Evolutionary conservation across 1,140 invertebrate species (phyloP), one percentile per base, ranked within the genome.

Genomic region (Lepidurus apus): DNA sequence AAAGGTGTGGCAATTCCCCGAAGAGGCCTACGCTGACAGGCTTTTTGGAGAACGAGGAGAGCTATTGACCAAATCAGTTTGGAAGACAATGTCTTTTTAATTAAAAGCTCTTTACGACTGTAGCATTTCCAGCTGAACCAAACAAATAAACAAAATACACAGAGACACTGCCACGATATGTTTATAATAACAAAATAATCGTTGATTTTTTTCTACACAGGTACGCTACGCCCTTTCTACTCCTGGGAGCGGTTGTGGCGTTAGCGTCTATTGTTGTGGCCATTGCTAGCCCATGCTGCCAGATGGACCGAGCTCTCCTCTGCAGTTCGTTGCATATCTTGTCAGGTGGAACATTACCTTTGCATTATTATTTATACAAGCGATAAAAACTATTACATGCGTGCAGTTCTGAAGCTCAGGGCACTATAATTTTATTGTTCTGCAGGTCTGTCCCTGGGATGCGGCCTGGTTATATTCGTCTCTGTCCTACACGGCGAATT

Each of bases 401-500:
- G 3, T 34, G 34, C 34, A 34, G 34, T 34, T 34, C 34, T 34
- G 34, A 34, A 34, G 34, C 34, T 34, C 34, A 34, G 34, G 34
- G 34, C 34, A 4, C 24, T 77, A 26, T 43, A n/a, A 75, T 10
- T 79, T 77, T 74, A 78, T 81, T 83, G 75, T 89, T 74, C n/a
- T 75, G 6, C 87, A 91, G 90, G 89, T 77, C 85, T 91, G 74
- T 88, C 88, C 1, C 84, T 91, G 43, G 90, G 89, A 7, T 87
- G 88, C 73, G 89, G 89, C 26, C 84, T 91, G 77, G 88, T 91
- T 81, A 86, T 90, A 44, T 88, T 90, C 80, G 90, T 88, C 2
- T 90, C 89, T 8, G 88, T 89, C 24, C 85, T 91, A 73, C 89
- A 88, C 13, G 89, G 91, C 80, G 89, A 88, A 21, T 87, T 88